Conservation (phyloP, 2,113 vertebrate genomes). For the Dasyurus viverrinus region DNA sequence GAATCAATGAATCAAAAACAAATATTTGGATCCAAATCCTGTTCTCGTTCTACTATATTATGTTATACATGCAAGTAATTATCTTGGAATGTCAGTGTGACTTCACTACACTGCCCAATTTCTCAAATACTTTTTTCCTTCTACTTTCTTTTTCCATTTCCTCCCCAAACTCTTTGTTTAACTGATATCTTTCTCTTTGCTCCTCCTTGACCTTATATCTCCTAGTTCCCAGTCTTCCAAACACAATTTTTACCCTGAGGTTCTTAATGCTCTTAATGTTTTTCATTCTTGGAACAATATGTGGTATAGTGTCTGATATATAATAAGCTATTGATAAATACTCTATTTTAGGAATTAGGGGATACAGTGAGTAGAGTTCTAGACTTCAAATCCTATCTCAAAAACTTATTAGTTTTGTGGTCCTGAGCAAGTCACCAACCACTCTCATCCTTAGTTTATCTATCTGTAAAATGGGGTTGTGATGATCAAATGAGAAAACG, state of each 20-base stretch:
- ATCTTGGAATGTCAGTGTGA: background rate
- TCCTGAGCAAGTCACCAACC: background rate
- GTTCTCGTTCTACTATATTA: background rate
- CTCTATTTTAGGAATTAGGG: background rate
- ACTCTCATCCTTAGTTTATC: background rate
- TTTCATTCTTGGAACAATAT: background rate
- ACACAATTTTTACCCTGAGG: background rate
- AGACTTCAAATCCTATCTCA: background rate
- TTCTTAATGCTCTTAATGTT: background rate
- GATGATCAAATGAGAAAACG: background rate
- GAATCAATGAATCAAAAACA: no score
- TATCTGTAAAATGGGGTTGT: background rate
- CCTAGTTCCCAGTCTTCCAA: background rate
- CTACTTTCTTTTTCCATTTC: background rate
- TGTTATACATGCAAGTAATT: background rate
- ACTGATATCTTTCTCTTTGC: background rate
- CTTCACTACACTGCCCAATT: background rate
- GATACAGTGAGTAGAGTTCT: background rate
- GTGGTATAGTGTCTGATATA: background rate
- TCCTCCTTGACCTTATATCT: background rate
- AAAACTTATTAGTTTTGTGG: background rate
- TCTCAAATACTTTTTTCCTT: background rate
- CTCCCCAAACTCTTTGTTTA: background rate
- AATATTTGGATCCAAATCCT: background rate
- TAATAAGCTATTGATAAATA: background rate